Evolutionary conservation across 2,113 vertebrate species (phyloP), one percentile per base, ranked within the genome.

Genomic region (Paratilapia polleni): DNA sequence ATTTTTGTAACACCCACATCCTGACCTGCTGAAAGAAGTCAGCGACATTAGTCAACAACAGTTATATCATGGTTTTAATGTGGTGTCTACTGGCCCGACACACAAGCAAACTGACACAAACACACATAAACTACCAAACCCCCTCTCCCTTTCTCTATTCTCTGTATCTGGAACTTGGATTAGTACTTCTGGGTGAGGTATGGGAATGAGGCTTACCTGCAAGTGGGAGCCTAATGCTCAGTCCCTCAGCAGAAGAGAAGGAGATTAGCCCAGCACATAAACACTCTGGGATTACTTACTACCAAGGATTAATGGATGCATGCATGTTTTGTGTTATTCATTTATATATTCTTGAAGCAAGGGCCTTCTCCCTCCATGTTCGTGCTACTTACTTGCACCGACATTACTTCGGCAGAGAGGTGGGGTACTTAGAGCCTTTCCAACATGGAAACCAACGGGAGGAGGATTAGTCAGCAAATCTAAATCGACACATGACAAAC

Each of bases 191-290:
- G 87, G 89, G 84, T 13, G 41, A 78, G 68, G 82, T 91, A 63
- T 82, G 70, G 89, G 88, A 89, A 81, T 57, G 76, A 89, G 83
- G 88, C 78, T 94, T 93, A 94, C 92, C 90, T 94, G 90, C 20
- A 6, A 89, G 79, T 81, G 80, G 59, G 68, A 84, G 68, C 79
- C 59, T 77, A 47, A 76, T 91, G 77, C 70, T 84, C 60, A 66
- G 81, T 89, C 85, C 89, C 86, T 60, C 41, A 80, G 87, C 85
- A 78, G 90, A 86, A 43, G 81, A 88, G 85, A 60, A 76, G 64
- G 63, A 91, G 93, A 92, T 93, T 89, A 94, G 64, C 80, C 82
- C 14, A 9, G 47, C 62, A 61, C 75, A 81, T 90, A 89, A 93
- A 92, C 90, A 91, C 80, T 76, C 73, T 81, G 89, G 91, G 92